A percentile compares a stretch with the other conserved stretches of the same genome.
Conservation (phyloP, 1,140 invertebrate species). For the Zaprionus nigranus region DNA sequence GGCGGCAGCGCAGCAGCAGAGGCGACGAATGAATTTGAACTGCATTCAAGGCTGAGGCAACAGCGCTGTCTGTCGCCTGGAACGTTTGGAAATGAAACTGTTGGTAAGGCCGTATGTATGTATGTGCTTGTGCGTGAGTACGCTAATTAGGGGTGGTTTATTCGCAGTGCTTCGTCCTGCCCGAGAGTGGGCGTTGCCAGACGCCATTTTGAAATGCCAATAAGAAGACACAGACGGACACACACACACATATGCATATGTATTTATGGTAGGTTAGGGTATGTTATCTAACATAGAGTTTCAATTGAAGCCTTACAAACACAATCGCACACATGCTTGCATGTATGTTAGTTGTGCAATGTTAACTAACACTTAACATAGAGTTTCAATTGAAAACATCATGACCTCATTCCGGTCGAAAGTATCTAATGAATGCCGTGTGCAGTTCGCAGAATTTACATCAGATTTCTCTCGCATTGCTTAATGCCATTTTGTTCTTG, state of each 20-base stretch:
- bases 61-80: slow-evolving; percentile 31
- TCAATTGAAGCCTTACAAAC: not conserved
- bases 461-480: slow-evolving; percentile 76
- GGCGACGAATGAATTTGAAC: slow-evolving; percentile 40
- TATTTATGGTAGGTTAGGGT: not conserved
- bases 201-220: slow-evolving; percentile 49
- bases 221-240: not conserved
- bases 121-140: slow-evolving; percentile 21
- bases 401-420: slow-evolving; percentile 64
- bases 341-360: not conserved
- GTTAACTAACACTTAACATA: slow-evolving; percentile 22
- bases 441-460: slow-evolving; percentile 72
- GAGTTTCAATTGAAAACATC: slow-evolving; percentile 56
- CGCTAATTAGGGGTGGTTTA: slow-evolving; percentile 43
- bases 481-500: slow-evolving; percentile 41
- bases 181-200: slow-evolving; percentile 35
- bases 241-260: not conserved
- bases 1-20: slow-evolving; percentile 15
- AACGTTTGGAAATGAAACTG: slow-evolving; percentile 49
- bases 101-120: not conserved
- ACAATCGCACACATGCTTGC: not conserved
- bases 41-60: slow-evolving; percentile 57
- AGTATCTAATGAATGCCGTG: slow-evolving; percentile 74
- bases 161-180: slow-evolving; percentile 43
- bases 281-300: slow-evolving; percentile 6